Evolutionary conservation across 2,888 invertebrate species (phyloP).

Genomic region (Nomada lathburiana): DNA sequence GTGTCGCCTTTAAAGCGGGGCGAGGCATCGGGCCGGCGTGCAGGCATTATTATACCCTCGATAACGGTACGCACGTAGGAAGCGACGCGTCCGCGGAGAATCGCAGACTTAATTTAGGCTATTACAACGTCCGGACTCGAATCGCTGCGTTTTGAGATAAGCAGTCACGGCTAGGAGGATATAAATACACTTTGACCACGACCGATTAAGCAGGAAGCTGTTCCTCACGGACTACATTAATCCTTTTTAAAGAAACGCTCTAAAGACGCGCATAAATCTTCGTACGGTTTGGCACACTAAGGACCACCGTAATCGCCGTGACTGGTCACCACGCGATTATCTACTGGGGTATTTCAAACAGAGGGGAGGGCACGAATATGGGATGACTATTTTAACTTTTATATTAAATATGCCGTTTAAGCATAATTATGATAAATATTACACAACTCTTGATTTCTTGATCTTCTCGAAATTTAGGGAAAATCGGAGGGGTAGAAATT

Average conservation of each 20-base stretch:
- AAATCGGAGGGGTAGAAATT: no score
- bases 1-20: slow-evolving; percentile 22
- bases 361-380: not conserved
- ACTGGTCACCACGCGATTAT: slow-evolving; percentile 9
- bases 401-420: no score
- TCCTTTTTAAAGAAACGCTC: slow-evolving; percentile 60
- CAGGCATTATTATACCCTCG: slow-evolving; percentile 56
- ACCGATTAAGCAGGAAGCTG: slow-evolving; percentile 56
- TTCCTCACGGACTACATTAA: slow-evolving; percentile 56
- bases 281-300: slow-evolving; percentile 16
- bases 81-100: slow-evolving; percentile 32
- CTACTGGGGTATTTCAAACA: slow-evolving; percentile 7
- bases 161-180: slow-evolving; percentile 62
- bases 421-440: no score
- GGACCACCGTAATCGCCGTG: slow-evolving; percentile 3
- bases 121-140: slow-evolving; percentile 61
- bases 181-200: slow-evolving; percentile 26
- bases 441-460: no score
- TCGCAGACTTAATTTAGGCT: slow-evolving; percentile 69
- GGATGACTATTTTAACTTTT: no score
- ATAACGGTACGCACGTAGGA: slow-evolving; percentile 57
- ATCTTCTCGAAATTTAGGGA: no score
- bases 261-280: slow-evolving; percentile 62
- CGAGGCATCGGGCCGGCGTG: slow-evolving; percentile 27
- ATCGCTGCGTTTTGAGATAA: slow-evolving; percentile 64